phyloP scores from a whole-genome alignment of 2,113 vertebrate genomes.

The Phyllopteryx taeniolatus region DNA sequence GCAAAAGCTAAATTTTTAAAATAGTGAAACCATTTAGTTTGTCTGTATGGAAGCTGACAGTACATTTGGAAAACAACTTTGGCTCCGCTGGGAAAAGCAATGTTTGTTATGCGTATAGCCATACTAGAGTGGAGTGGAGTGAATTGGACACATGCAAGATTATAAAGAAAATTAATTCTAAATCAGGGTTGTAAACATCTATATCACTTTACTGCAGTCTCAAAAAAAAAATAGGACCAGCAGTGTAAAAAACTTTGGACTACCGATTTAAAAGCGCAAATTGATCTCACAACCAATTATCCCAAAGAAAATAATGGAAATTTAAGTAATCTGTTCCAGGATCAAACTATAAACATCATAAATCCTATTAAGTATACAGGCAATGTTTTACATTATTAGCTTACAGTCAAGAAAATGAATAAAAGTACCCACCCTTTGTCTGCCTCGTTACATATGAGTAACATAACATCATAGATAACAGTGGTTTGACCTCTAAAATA shows the following conservation, averaged over 20 bases:
- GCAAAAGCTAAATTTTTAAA: not conserved
- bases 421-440: no score
- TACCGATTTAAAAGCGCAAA: not conserved
- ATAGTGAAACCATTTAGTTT: not conserved
- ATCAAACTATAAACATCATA: not conserved
- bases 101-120: not conserved
- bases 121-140: not conserved
- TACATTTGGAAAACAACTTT: not conserved
- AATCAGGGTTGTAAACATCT: not conserved
- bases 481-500: no score
- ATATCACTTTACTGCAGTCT: not conserved
- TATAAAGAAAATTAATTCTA: slow-evolving; percentile 2
- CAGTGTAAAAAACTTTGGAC: not conserved
- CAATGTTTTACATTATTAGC: not conserved
- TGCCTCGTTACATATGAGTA: no score
- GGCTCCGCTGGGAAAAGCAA: not conserved
- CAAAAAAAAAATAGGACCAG: not conserved
- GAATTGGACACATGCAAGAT: not conserved
- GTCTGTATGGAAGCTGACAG: not conserved
- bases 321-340: not conserved
- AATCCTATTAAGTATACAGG: not conserved
- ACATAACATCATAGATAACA: not conserved
- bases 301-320: not conserved
- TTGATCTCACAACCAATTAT: not conserved
- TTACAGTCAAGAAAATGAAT: not conserved